Evolutionary conservation across 2,113 vertebrate species (phyloP).

Genomic region (Prolemur simus): DNA sequence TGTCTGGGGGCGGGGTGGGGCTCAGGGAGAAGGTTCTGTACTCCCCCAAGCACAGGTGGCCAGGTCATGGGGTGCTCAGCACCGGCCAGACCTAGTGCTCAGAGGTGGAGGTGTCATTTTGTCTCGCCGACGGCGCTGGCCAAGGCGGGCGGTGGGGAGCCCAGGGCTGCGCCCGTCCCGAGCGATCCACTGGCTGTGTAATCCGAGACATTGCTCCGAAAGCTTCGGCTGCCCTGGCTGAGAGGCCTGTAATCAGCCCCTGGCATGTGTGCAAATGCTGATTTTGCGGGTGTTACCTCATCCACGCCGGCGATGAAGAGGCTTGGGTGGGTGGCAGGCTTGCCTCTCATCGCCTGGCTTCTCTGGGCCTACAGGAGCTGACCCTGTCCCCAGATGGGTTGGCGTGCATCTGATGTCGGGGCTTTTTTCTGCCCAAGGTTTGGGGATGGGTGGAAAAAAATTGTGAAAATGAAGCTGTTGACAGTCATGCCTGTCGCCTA

Average conservation of each 20-base stretch:
- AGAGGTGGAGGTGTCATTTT: background rate
- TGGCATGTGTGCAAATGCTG: slow-evolving; percentile 80
- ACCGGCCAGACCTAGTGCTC: slow-evolving; percentile 38
- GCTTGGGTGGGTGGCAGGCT: slow-evolving; percentile 65
- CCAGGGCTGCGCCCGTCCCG: slow-evolving; percentile 58
- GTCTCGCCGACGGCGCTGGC: slow-evolving; percentile 35
- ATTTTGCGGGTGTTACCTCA: slow-evolving; percentile 81
- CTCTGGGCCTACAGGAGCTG: background rate
- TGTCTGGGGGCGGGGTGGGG: slow-evolving; percentile 81
- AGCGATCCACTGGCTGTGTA: slow-evolving; percentile 60
- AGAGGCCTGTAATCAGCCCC: slow-evolving; percentile 80
- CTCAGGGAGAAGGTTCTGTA: slow-evolving; percentile 81
- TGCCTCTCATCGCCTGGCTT: background rate
- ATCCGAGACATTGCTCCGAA: slow-evolving; percentile 88
- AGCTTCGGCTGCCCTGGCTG: slow-evolving; percentile 76
- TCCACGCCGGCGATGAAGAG: slow-evolving; percentile 75
- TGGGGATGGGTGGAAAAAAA: background rate
- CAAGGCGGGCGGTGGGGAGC: slow-evolving; percentile 67
- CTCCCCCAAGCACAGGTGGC: slow-evolving; percentile 67
- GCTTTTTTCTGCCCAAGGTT: background rate
- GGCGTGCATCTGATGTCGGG: background rate
- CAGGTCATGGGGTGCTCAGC: slow-evolving; percentile 60
- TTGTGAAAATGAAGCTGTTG: slow-evolving; percentile 73
- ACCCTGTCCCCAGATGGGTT: background rate
- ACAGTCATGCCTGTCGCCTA: slow-evolving; percentile 69